Conservation (phyloP, 1,140 invertebrate genomes). For the Diabrotica virgifera region DNA sequence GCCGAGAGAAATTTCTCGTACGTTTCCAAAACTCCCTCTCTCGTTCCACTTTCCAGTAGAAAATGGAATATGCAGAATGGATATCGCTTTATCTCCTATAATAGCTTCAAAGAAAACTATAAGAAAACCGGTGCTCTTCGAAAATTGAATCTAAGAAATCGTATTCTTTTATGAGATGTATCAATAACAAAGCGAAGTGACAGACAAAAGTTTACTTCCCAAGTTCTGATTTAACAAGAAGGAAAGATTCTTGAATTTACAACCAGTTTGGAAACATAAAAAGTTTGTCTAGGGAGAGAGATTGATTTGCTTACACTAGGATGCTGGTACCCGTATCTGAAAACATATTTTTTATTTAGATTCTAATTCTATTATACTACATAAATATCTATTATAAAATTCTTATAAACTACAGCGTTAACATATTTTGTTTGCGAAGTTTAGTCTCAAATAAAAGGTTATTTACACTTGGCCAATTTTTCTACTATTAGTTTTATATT, state of each 20-base stretch:
- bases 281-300: neutral
- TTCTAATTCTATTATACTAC: too few species aligned
- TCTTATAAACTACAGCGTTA: too few species aligned
- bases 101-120: neutral
- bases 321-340: neutral
- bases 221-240: conserved; percentile 7
- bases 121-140: conserved; percentile 5
- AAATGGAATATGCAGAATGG: conserved; percentile 2
- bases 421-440: too few species aligned
- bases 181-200: conserved; percentile 13
- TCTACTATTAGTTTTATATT: too few species aligned
- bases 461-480: too few species aligned
- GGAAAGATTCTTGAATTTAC: neutral
- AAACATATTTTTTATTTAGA: too few species aligned
- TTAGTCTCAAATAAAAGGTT: too few species aligned
- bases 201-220: conserved; percentile 7
- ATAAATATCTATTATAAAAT: too few species aligned
- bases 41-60: neutral
- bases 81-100: conserved; percentile 2
- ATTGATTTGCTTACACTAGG: conserved; percentile 5
- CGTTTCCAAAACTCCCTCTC: neutral
- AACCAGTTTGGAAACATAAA: neutral
- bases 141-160: conserved; percentile 13
- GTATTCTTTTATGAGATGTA: conserved; percentile 19
- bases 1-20: neutral